These are phyloP conservation scores for Epinotia ramella DNA, from an alignment of 2,888 invertebrate species.

Conservation along the genomic window DNA sequence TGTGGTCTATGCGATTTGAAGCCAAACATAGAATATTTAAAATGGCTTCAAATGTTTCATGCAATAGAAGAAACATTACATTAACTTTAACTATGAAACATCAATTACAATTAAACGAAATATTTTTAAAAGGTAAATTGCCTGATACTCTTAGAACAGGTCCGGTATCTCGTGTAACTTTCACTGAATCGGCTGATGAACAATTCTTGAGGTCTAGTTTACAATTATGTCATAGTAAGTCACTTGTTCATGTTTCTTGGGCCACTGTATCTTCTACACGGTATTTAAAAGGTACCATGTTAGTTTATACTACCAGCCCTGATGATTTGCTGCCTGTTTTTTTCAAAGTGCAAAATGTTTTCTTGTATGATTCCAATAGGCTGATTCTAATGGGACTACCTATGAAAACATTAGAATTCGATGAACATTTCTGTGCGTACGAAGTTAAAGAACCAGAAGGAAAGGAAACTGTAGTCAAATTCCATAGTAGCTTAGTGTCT, in stretches of 20 bases:
- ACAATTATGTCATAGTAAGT: not conserved
- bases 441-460: slow-evolving; percentile 7
- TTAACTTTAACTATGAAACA: slow-evolving; percentile 39
- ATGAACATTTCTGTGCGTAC: slow-evolving; percentile 17
- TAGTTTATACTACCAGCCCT: slow-evolving; percentile 9
- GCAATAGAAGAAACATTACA: slow-evolving; percentile 39
- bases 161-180: not conserved
- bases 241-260: slow-evolving; percentile 1
- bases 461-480: not conserved
- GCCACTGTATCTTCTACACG: slow-evolving; percentile 6
- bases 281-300: slow-evolving; percentile 12
- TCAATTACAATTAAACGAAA: slow-evolving; percentile 34
- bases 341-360: slow-evolving; percentile 8
- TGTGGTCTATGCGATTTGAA: slow-evolving; percentile 47
- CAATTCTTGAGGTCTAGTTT: not conserved
- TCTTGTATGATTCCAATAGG: slow-evolving; percentile 2
- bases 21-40: slow-evolving; percentile 47
- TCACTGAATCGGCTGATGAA: not conserved
- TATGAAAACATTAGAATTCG: not conserved
- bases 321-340: not conserved
- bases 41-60: slow-evolving; percentile 41
- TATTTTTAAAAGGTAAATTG: slow-evolving; percentile 31
- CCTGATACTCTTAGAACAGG: not conserved
- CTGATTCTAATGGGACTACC: slow-evolving; percentile 3
- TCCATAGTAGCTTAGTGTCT: slow-evolving; percentile 8